Evolutionary conservation across 2,888 invertebrate species (phyloP).

Genomic region (Euzetes globulus): DNA sequence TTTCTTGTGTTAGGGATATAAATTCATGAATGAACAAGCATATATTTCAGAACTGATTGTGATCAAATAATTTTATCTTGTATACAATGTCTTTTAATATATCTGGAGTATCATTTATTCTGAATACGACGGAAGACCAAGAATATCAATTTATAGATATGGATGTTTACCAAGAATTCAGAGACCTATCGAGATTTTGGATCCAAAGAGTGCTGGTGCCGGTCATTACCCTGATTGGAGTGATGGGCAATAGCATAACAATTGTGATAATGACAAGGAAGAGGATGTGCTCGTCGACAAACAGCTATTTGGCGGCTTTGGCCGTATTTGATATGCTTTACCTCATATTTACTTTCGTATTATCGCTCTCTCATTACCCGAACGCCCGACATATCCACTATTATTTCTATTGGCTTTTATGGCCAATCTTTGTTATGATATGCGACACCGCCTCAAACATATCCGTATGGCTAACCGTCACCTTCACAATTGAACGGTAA

Average conservation of each 20-base stretch:
- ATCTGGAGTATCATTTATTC: too few species aligned
- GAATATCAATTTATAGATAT: background rate
- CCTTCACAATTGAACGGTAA: slow-evolving; percentile 51
- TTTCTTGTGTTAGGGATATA: too few species aligned
- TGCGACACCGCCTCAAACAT: slow-evolving; percentile 45
- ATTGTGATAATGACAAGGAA: slow-evolving; percentile 55
- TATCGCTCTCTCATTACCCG: slow-evolving; percentile 58
- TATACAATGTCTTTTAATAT: too few species aligned
- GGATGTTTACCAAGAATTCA: background rate
- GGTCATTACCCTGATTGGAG: slow-evolving; percentile 59
- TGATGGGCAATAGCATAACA: slow-evolving; percentile 58
- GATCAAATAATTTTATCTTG: too few species aligned
- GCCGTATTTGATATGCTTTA: slow-evolving; percentile 65
- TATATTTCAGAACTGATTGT: too few species aligned
- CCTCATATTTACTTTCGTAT: slow-evolving; percentile 58
- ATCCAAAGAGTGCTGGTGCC: slow-evolving; percentile 59
- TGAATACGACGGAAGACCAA: too few species aligned
- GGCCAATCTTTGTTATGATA: slow-evolving; percentile 45
- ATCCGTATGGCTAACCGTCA: slow-evolving; percentile 49
- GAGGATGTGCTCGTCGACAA: slow-evolving; percentile 66
- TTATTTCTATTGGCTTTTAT: slow-evolving; percentile 56
- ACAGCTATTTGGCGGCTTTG: slow-evolving; percentile 64
- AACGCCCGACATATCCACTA: slow-evolving; percentile 52
- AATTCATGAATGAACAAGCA: too few species aligned
- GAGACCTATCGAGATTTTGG: slow-evolving; percentile 43